Conservation (phyloP, 2,113 vertebrate species). For the Dolichotis patagonum region DNA sequence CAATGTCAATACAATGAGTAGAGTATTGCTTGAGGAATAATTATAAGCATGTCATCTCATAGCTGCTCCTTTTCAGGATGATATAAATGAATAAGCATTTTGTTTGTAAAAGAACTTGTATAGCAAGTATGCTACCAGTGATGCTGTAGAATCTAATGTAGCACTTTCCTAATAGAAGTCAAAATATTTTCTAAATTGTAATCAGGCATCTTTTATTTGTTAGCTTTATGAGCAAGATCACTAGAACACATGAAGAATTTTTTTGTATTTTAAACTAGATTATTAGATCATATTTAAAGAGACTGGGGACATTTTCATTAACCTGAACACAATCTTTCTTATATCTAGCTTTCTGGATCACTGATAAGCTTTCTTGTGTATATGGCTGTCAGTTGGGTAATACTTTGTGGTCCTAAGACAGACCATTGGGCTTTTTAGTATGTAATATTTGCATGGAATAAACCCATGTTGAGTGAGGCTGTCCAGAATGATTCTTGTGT, state of each 20-base stretch:
- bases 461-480: slow-evolving; percentile 6
- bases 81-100: slow-evolving; percentile 63
- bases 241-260: slow-evolving; percentile 14
- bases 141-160: slow-evolving; percentile 57
- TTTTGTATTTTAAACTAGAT: slow-evolving; percentile 53
- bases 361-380: not conserved
- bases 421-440: slow-evolving; percentile 5
- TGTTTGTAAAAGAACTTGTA: slow-evolving; percentile 66
- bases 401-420: not conserved
- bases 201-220: not conserved
- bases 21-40: slow-evolving; percentile 44
- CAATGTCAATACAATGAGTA: slow-evolving; percentile 63
- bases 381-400: slow-evolving; percentile 1
- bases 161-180: slow-evolving; percentile 69
- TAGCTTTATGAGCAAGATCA: slow-evolving; percentile 9
- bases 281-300: slow-evolving; percentile 44
- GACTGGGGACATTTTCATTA: slow-evolving; percentile 46
- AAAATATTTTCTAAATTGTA: slow-evolving; percentile 66
- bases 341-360: slow-evolving; percentile 12
- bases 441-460: not conserved
- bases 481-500: not conserved
- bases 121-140: slow-evolving; percentile 48
- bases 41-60: slow-evolving; percentile 61
- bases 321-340: not conserved
- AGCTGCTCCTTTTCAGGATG: slow-evolving; percentile 69